Evolutionary conservation across 2,888 invertebrate species (phyloP).

Genomic region (Rhagium mordax): DNA sequence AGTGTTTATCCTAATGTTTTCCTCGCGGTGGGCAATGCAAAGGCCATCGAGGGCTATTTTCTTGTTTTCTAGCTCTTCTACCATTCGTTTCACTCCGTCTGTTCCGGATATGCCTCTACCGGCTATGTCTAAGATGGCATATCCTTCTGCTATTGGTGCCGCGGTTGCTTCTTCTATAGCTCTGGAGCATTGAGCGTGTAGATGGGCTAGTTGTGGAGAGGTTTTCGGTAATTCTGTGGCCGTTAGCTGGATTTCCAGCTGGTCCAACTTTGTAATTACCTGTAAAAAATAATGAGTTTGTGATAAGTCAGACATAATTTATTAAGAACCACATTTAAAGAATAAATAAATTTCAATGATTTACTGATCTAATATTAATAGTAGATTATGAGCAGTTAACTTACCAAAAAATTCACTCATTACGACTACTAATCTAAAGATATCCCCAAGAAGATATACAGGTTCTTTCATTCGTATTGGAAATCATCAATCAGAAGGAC

Average conservation of each 20-base stretch:
- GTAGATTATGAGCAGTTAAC: too few species aligned
- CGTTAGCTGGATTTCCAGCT: conserved; percentile 81
- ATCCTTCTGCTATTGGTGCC: conserved; percentile 80
- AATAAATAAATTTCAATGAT: too few species aligned
- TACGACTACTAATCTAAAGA: too few species aligned
- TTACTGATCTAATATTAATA: too few species aligned
- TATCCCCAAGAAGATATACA: too few species aligned
- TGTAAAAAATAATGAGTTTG: conserved; percentile 61
- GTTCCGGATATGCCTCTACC: conserved; percentile 71
- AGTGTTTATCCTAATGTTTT: conserved; percentile 79
- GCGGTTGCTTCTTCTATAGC: conserved; percentile 79
- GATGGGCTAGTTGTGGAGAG: conserved; percentile 78
- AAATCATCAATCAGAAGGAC: too few species aligned
- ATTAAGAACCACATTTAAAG: too few species aligned
- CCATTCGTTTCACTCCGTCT: conserved; percentile 77
- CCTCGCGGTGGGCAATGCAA: conserved; percentile 79
- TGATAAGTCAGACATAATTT: too few species aligned
- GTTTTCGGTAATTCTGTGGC: conserved; percentile 77
- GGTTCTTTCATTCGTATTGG: too few species aligned
- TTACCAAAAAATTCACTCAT: too few species aligned
- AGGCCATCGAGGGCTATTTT: conserved; percentile 77
- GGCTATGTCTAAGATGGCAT: conserved; percentile 80
- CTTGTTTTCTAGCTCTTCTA: conserved; percentile 83
- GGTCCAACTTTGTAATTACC: conserved; percentile 81
- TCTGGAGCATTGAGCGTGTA: conserved; percentile 78